Conservation (phyloP, 2,888 invertebrate genomes). For the Plutella xylostella region DNA sequence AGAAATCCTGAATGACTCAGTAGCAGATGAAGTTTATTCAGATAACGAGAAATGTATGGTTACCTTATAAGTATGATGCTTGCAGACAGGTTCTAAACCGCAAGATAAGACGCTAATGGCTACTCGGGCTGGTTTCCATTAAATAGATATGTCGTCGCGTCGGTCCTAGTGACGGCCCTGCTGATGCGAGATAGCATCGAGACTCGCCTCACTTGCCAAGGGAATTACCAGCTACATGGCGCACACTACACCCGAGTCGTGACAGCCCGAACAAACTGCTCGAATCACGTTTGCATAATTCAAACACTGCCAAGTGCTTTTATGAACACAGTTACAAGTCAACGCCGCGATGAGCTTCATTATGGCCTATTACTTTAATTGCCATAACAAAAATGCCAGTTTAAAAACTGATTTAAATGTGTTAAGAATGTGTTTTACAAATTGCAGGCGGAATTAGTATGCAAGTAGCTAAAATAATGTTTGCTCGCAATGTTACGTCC, state of each 20-base stretch:
- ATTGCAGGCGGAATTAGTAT: neutral
- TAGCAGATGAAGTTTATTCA: neutral
- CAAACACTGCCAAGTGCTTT: no score
- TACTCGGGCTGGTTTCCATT: conserved; percentile 1
- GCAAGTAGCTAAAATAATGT: conserved; percentile 6
- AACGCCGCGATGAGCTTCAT: no score
- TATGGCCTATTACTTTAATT: no score
- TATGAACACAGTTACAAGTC: no score
- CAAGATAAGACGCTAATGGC: conserved; percentile 4
- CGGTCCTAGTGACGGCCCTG: neutral
- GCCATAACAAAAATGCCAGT: no score
- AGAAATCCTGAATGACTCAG: neutral
- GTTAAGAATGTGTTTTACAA: neutral
- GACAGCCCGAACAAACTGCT: no score
- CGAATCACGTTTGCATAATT: no score
- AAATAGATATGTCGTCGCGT: neutral
- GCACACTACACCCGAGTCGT: no score
- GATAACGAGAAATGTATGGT: neutral
- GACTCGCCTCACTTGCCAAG: no score
- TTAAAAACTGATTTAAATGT: no score
- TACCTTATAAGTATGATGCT: neutral
- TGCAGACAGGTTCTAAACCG: neutral
- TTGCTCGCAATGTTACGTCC: conserved; percentile 22
- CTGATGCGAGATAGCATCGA: no score
- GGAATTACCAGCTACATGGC: no score